Evolutionary conservation across 2,113 vertebrate genomes (phyloP), one percentile per base, ranked within the genome.

Genomic region (Gallinago paraguaiae): DNA sequence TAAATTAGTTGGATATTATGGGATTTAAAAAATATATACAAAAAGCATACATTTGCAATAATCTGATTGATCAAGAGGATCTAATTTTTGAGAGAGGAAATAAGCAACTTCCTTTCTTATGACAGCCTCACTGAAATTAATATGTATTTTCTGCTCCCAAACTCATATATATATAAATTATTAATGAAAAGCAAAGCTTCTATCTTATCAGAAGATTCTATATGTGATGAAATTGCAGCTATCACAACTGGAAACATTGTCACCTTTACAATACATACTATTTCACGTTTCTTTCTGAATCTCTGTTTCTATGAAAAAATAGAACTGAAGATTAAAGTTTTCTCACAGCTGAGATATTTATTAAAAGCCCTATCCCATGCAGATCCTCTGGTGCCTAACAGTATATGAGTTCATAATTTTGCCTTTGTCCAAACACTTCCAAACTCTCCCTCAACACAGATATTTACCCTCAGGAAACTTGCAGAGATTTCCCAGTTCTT

Each of bases 1-100:
- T 81, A 81, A 96, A 90, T 87, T 92, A 93, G 90, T 46, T 37
- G 13, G 74, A 95, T 74, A 61, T 35, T 83, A 89, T 51, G 43
- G 31, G 56, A 95, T 71, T 19, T 48, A 86, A 92, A 54, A 17
- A 17, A 87, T 77, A 69, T 13, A 56, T 82, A n/a, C 17, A 46
- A 64, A 86, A 86, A 35, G 10, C 17, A 54, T 37, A 67, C 30
- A 25, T 67, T 94, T 95, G 37, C 35, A 95, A 56, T 71, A 46
- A 77, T 86, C 20, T 53, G 59, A 57, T 72, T 91, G 68, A 88
- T 45, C 4, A 9, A 67, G 17, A 35, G 8, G 9, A 85, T 35
- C 23, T 70, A 48, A 43, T 79, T n/a, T 75, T 85, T 88, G 31
- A 50, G 77, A 83, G 76, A 70, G 43, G 46, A 89, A 95, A 84